These are phyloP conservation scores for Leptinotarsa undecemlineata DNA, from an alignment of 1,140 invertebrate genomes.

Conservation along the genomic window DNA sequence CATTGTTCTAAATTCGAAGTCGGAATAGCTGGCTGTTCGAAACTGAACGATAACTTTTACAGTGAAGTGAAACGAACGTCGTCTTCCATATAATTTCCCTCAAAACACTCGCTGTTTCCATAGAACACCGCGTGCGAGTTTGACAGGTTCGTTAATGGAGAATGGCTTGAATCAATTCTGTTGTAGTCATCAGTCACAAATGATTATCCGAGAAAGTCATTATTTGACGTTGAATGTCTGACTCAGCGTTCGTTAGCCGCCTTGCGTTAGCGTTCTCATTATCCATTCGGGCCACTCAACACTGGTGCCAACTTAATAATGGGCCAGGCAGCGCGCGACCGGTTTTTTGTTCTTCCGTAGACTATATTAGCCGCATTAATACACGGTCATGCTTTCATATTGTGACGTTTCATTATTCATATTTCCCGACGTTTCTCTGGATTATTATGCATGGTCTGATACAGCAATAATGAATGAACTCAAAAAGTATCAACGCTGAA, in stretches of 20 bases:
- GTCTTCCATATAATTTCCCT: too few species aligned
- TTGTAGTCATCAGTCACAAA: constrained; percentile 42
- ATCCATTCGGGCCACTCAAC: constrained; percentile 12
- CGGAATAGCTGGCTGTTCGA: not conserved
- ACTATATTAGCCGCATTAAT: constrained; percentile 19
- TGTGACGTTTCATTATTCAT: constrained; percentile 14
- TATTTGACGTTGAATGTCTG: constrained; percentile 37
- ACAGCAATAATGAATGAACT: not conserved
- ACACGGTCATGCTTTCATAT: constrained; percentile 17
- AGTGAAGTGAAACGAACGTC: too few species aligned
- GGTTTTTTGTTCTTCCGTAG: constrained; percentile 7
- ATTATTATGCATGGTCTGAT: not conserved
- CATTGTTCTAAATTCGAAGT: not conserved
- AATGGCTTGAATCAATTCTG: constrained; percentile 46
- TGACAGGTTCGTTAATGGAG: constrained; percentile 39
- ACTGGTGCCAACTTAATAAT: constrained; percentile 28
- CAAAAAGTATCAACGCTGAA: too few species aligned
- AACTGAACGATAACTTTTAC: not conserved
- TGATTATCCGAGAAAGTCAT: constrained; percentile 39
- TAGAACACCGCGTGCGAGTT: constrained; percentile 13
- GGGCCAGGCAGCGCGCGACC: not conserved
- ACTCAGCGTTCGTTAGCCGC: constrained; percentile 41
- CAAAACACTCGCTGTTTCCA: not conserved
- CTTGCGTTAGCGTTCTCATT: constrained; percentile 6
- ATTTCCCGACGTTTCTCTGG: not conserved